Conservation (phyloP, 2,888 invertebrate species). For the Drosophila kokeensis region DNA sequence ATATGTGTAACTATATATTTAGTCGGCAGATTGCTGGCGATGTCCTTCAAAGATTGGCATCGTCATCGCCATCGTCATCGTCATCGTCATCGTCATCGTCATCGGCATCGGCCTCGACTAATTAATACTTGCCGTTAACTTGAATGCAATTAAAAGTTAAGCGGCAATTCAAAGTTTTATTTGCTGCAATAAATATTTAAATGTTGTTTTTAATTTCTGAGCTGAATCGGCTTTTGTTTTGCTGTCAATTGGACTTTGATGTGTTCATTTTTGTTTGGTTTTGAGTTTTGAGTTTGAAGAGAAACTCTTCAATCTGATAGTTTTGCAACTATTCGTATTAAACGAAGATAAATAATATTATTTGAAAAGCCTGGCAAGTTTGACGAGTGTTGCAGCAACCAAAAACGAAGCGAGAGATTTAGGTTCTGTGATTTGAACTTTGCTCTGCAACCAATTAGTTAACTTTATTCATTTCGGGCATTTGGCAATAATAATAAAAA, state of each 20-base stretch:
- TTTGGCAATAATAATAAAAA: background rate
- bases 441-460: too few relatives aligned
- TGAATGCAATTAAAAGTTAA: background rate
- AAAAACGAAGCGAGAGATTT: background rate
- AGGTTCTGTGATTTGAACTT: background rate
- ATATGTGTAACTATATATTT: background rate
- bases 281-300: background rate
- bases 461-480: background rate
- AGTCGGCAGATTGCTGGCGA: background rate
- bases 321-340: background rate
- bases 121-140: background rate
- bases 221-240: background rate
- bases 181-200: background rate
- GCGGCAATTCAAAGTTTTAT: background rate
- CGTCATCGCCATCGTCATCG: too few relatives aligned
- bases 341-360: background rate
- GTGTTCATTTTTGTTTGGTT: background rate
- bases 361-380: background rate
- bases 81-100: background rate
- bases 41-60: background rate
- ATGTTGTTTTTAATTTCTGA: background rate
- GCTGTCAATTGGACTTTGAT: background rate
- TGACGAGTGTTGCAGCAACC: background rate
- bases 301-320: background rate
- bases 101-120: background rate